Base-by-base conservation (phyloP, 2,113 vertebrate genomes). In the Origma solitaria region DNA sequence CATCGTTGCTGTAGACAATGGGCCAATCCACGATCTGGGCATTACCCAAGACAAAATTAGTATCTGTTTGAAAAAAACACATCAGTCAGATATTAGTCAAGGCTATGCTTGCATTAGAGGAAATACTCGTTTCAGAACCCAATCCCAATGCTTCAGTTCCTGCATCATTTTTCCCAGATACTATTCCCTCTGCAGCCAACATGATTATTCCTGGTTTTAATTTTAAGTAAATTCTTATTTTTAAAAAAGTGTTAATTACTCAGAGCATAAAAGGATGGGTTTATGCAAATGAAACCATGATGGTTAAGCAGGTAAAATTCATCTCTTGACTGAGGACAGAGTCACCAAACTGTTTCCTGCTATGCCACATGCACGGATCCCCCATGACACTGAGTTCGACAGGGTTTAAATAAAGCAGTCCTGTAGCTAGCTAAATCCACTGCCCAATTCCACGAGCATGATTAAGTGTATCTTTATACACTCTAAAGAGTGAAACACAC, bases 21-120 rank as follows among this genome's bases (percentile, higher is more conserved):
- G 99, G 99, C 99, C 99, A 99, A 97, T 99, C 99, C 95, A 99
- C 99, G 69, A 99, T 99, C 98, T 99, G 99, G 88, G 99, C 99
- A 92, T 99, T 99, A 60, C 99, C 99, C 98, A 99, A 96, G 79
- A 99, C 99, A 96, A 99, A 99, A 96, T 99, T 99, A 37, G 99
- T 99, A 96, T 99, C 99, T 99, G 98, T 97, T 90, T 64, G 95
- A 96, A 97, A 97, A 97, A 89, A 97, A 82, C 80, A 97, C 58
- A 96, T 86, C 60, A 80, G 65, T 92, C 77, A 94, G 85, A 82
- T 53, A 57, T 94, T 62, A 93, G 50, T 68, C 19, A 93, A 86
- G 57, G 80, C 51, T 44, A n/a, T 33, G 23, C 33, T 8, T 86
- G 56, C 60, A 79, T 62, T 44, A 71, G 25, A 82, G 24, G 40